Evolutionary conservation across 2,797 vertebrate genomes (phyloP).

Genomic region (Clamator glandarius): DNA sequence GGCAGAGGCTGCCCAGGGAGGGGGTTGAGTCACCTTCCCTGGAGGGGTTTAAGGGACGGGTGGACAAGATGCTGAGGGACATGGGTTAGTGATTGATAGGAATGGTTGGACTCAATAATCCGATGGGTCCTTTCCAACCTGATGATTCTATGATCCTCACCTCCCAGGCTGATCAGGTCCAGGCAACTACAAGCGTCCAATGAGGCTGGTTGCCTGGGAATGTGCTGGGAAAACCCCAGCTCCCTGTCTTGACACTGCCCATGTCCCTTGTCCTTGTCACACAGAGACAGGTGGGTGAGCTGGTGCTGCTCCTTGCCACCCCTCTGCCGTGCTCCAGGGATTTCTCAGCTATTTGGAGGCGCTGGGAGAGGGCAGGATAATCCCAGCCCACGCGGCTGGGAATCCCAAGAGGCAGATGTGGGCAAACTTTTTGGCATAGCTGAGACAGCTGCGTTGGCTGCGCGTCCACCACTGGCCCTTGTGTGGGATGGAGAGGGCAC

Average conservation of each 20-base stretch:
- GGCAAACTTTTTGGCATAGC: not conserved
- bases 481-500: not conserved
- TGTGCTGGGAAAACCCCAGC: not conserved
- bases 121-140: too few species aligned
- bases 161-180: not conserved
- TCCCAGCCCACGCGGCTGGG: not conserved
- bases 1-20: too few species aligned
- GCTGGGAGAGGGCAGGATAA: not conserved
- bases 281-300: rapidly evolving
- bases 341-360: not conserved
- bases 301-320: not conserved
- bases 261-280: not conserved
- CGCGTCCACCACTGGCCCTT: not conserved
- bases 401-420: not conserved
- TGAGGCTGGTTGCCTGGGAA: not conserved
- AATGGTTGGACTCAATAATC: too few species aligned
- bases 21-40: too few species aligned
- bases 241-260: rapidly evolving
- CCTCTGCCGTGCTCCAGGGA: not conserved
- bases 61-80: too few species aligned
- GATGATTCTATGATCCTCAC: too few species aligned
- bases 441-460: not conserved
- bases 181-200: rapidly evolving
- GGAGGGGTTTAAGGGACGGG: too few species aligned
- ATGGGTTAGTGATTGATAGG: too few species aligned